phyloP scores from a whole-genome alignment of 2,113 vertebrate genomes.

The Meleagris gallopavo region DNA sequence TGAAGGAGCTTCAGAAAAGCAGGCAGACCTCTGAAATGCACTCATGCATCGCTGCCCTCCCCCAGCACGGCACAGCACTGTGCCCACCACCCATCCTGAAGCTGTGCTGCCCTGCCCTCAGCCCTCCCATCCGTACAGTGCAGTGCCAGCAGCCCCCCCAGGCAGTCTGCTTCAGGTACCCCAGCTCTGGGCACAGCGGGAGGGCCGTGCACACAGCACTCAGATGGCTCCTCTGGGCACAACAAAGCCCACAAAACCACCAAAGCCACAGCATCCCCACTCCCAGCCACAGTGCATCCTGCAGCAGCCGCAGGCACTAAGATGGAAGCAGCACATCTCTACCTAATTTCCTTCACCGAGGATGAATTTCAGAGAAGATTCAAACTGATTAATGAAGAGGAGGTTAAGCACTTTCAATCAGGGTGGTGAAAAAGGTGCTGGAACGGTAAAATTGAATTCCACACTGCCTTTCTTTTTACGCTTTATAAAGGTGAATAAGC shows the following conservation, averaged over 20 bases:
- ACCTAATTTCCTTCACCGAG: not conserved
- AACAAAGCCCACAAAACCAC: not conserved
- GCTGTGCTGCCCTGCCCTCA: not conserved
- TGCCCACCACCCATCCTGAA: not conserved
- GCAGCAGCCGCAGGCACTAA: not conserved
- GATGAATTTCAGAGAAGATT: constrained; percentile 49
- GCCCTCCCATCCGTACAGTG: not conserved
- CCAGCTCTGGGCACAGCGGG: not conserved
- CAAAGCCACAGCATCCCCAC: not conserved
- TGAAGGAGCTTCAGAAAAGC: not conserved
- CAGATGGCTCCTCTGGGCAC: not conserved
- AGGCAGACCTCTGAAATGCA: not conserved
- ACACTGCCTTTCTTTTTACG: not conserved
- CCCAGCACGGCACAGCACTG: not conserved
- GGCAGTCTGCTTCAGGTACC: not conserved
- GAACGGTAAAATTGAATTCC: constrained; percentile 14
- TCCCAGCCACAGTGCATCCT: not conserved
- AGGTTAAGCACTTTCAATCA: constrained; percentile 63
- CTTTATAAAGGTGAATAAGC: not conserved
- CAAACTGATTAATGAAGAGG: constrained; percentile 68
- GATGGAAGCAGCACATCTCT: not conserved
- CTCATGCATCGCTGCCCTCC: not conserved
- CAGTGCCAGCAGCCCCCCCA: not conserved
- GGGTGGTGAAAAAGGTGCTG: not conserved
- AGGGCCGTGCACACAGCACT: not conserved